phyloP scores from a whole-genome alignment of 2,888 invertebrate genomes.

The Dicycla oo region DNA sequence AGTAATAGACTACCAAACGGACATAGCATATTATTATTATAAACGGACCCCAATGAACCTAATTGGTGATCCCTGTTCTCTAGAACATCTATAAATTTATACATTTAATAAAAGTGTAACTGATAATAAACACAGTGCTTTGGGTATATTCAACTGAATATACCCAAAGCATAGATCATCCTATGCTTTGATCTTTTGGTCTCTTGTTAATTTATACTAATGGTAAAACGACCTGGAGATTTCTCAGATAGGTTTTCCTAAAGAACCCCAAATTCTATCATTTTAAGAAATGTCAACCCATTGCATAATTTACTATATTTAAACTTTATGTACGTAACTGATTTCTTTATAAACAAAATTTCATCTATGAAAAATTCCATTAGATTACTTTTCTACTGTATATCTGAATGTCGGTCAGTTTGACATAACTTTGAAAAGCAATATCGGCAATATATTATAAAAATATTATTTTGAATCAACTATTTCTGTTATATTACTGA shows the following conservation, averaged over 20 bases:
- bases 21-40: too few relatives aligned
- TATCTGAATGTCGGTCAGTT: slow-evolving; percentile 73
- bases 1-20: too few relatives aligned
- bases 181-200: neutral
- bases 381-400: slow-evolving; percentile 70
- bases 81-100: too few relatives aligned
- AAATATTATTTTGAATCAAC: slow-evolving; percentile 32
- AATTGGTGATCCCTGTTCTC: too few relatives aligned
- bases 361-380: slow-evolving; percentile 66
- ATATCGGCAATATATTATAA: slow-evolving; percentile 61
- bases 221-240: too few relatives aligned
- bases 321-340: slow-evolving; percentile 32
- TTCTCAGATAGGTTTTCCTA: too few relatives aligned
- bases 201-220: neutral
- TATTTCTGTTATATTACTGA: slow-evolving; percentile 41
- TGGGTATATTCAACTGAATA: too few relatives aligned
- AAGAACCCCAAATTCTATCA: slow-evolving; percentile 14
- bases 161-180: too few relatives aligned
- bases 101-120: too few relatives aligned
- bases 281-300: slow-evolving; percentile 22
- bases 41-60: too few relatives aligned
- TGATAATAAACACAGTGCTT: too few relatives aligned
- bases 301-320: slow-evolving; percentile 38
- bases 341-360: slow-evolving; percentile 47
- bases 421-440: slow-evolving; percentile 64